Evolutionary conservation across 2,888 invertebrate species (phyloP), one percentile per base, ranked within the genome.

Genomic region (Oxycera nigricornis): DNA sequence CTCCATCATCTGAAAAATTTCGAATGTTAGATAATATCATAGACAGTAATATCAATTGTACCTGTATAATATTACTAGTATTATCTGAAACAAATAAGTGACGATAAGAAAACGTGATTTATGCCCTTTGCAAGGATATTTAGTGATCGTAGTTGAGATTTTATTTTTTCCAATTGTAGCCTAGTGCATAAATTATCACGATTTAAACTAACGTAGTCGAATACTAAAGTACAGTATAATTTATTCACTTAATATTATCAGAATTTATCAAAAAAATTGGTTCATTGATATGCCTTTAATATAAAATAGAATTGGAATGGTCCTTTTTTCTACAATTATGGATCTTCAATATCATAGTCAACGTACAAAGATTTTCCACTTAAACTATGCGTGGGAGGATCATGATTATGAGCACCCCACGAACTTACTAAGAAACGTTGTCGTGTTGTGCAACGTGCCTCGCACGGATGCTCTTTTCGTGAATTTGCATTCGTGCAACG

Each of bases 261-360:
- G n/a, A n/a, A n/a, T 39, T 39, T 39, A 39, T 11, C 39, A 9
- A 39, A 9, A 39, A 39, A 39, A 9, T 11, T 39, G 7, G 39
- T 39, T 9, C 39, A 39, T 39, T 6, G 7, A 39, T 11, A 11
- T 9, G 39, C 39, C 39, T 39, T 39, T 11, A 6, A 39, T 39
- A 39, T 39, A 39, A 39, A 39, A 39, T 9, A 39, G 11, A 39
- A 39, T n/a, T n/a, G n/a, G n/a, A n/a, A n/a, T n/a, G n/a, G n/a
- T n/a, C n/a, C n/a, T 39, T 17, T 52, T 52, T 52, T 52, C 17
- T 52, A 6, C 26, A 30, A 4, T 75, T 65, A 79, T 41, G 79
- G 77, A 76, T 79, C 76, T 74, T 79, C 78, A 50, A 80, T 80
- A 59, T 76, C 76, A 72, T 79, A 80, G 41, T 80, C 77, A 52